Conservation (phyloP, 2,113 vertebrate genomes). For the Halcyon malimbica region DNA sequence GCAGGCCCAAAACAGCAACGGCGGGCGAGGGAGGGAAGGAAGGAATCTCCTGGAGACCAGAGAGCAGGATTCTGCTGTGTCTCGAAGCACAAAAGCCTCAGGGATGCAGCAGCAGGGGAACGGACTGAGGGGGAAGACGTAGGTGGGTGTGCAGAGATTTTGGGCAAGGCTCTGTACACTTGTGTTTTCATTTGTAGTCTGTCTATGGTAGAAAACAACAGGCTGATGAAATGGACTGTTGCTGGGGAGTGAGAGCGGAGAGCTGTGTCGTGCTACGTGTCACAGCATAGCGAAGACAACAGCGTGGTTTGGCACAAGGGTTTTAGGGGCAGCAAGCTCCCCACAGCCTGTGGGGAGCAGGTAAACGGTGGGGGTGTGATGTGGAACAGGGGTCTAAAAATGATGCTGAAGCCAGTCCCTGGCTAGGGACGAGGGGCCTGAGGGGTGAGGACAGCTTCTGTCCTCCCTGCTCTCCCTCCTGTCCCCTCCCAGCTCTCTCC, state of each 20-base stretch:
- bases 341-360: background rate
- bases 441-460: rapidly evolving
- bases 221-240: background rate
- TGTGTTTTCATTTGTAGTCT: background rate
- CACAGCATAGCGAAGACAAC: background rate
- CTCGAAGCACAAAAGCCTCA: background rate
- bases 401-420: background rate
- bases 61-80: background rate
- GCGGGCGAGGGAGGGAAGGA: background rate
- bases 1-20: conserved; percentile 18
- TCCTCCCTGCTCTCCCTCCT: background rate
- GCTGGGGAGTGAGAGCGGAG: rapidly evolving
- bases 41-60: background rate
- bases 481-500: background rate
- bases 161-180: background rate
- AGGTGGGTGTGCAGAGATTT: background rate
- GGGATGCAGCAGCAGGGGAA: background rate
- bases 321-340: background rate
- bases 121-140: background rate
- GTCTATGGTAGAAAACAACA: background rate
- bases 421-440: background rate
- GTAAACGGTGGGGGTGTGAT: background rate
- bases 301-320: background rate
- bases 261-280: rapidly evolving
- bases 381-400: background rate